Conservation (phyloP, 2,888 invertebrate species). For the Lomographa bimaculata region DNA sequence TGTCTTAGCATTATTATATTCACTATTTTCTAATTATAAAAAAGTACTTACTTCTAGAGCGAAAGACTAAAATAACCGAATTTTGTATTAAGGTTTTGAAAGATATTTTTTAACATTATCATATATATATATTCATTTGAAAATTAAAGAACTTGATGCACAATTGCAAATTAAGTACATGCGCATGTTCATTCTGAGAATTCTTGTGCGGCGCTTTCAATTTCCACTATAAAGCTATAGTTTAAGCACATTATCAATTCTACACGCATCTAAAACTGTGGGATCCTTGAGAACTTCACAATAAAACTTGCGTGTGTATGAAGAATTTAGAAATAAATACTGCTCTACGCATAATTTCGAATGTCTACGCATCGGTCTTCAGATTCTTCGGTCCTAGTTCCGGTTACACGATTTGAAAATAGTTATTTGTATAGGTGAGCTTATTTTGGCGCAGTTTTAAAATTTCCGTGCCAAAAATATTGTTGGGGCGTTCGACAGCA, state of each 20-base stretch:
- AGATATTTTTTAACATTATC: not conserved
- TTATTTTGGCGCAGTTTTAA: conserved; percentile 53
- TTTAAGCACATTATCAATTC: conserved; percentile 43
- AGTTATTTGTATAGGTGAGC: not conserved
- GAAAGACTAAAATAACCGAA: no score
- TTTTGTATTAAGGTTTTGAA: no score
- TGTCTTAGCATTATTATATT: no score
- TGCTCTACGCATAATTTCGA: conserved; percentile 24
- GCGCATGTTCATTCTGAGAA: conserved; percentile 1
- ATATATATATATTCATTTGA: no score
- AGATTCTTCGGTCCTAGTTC: not conserved
- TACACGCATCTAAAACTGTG: conserved; percentile 42
- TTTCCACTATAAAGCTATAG: conserved; percentile 39
- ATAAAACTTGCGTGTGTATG: conserved; percentile 37
- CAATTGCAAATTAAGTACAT: not conserved
- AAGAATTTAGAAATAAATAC: conserved; percentile 34
- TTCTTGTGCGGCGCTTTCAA: conserved; percentile 28
- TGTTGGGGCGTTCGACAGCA: conserved; percentile 59
- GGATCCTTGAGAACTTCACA: conserved; percentile 40
- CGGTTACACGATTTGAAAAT: not conserved
- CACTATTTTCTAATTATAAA: no score
- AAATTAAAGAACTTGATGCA: no score
- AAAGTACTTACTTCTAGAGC: no score
- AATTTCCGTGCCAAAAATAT: conserved; percentile 66
- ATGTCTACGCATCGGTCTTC: conserved; percentile 1